Evolutionary conservation across 2,888 invertebrate species (phyloP).

Genomic region (Dendrolimus houi): DNA sequence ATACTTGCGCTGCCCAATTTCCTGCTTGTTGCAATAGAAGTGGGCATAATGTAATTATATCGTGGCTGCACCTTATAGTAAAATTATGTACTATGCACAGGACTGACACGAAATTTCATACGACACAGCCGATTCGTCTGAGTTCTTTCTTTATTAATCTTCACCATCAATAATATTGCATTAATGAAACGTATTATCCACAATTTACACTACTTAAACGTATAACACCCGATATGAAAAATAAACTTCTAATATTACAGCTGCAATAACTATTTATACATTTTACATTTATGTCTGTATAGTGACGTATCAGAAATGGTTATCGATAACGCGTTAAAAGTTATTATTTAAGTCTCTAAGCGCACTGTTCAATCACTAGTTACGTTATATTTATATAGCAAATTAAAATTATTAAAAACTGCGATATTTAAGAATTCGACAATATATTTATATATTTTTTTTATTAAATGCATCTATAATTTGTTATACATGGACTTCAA

Average conservation of each 20-base stretch:
- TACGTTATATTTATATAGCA: conserved; percentile 49
- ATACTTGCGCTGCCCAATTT: too few species aligned
- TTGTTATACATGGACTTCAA: conserved; percentile 48
- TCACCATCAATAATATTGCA: conserved; percentile 44
- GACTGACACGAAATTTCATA: conserved; percentile 61
- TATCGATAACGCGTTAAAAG: conserved; percentile 41
- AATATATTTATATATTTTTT: too few species aligned
- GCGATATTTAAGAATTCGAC: conserved; percentile 4
- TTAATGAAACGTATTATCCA: conserved; percentile 61
- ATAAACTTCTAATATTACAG: conserved; percentile 74
- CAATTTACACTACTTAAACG: conserved; percentile 71
- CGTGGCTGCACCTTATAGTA: background rate
- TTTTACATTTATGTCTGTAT: conserved; percentile 61
- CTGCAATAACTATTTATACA: conserved; percentile 76
- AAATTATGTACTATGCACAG: conserved; percentile 50
- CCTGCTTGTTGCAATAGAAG: too few species aligned
- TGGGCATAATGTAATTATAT: background rate
- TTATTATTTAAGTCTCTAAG: conserved; percentile 55
- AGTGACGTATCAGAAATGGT: conserved; percentile 43
- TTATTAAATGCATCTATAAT: conserved; percentile 46
- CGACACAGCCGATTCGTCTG: conserved; percentile 75
- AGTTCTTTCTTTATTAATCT: conserved; percentile 30
- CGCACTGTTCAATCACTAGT: conserved; percentile 42
- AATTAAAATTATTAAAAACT: conserved; percentile 33
- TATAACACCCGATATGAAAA: conserved; percentile 76